phyloP scores from a whole-genome alignment of 2,888 invertebrate genomes.

The Schizotus pectinicornis region DNA sequence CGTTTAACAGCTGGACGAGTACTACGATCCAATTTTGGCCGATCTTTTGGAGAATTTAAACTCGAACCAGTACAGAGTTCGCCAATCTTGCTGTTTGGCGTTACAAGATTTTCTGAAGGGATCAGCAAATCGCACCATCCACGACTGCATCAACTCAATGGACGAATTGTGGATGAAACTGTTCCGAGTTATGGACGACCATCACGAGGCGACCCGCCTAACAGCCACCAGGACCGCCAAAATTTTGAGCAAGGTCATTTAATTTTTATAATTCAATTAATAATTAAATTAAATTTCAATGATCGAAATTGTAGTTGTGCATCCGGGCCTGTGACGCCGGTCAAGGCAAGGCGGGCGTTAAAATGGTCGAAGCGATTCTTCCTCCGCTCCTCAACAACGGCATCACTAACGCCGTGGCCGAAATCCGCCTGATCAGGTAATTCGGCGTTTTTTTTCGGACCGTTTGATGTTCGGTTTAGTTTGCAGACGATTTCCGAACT shows the following conservation, averaged over 20 bases:
- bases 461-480: conserved; percentile 57
- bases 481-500: conserved; percentile 86
- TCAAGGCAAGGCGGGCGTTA: conserved; percentile 76
- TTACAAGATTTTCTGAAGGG: conserved; percentile 83
- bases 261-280: neutral
- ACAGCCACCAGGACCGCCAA: conserved; percentile 76
- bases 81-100: conserved; percentile 91
- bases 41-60: conserved; percentile 85
- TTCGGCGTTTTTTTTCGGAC: neutral
- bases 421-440: conserved; percentile 79
- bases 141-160: conserved; percentile 56
- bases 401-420: conserved; percentile 77
- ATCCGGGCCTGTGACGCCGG: conserved; percentile 71
- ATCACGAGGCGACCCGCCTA: conserved; percentile 84
- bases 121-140: conserved; percentile 54
- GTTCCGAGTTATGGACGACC: conserved; percentile 93
- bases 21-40: conserved; percentile 78
- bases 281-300: too few species aligned
- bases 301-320: conserved; percentile 66
- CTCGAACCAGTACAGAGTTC: conserved; percentile 84
- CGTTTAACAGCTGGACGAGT: conserved; percentile 78
- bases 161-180: conserved; percentile 79
- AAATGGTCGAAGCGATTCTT: conserved; percentile 75
- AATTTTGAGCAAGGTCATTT: conserved; percentile 73
- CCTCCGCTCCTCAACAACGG: conserved; percentile 83